Percentiles rank a stretch among this genome's conserved stretches.
These are phyloP conservation scores for Callopanchax toddi DNA, from an alignment of 2,113 vertebrate species.

Conservation along the genomic window DNA sequence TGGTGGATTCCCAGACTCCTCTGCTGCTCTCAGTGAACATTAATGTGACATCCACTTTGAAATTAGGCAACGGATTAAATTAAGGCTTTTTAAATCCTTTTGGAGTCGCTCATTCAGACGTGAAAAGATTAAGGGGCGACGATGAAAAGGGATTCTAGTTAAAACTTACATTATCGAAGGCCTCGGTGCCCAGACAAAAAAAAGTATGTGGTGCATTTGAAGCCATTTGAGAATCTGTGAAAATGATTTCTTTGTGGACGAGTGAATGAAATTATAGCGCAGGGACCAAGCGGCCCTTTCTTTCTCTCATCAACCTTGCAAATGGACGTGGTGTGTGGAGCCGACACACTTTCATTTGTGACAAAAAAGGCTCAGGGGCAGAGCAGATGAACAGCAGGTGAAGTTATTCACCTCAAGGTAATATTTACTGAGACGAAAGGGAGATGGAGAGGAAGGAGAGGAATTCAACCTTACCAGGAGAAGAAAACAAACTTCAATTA, in stretches of 20 bases:
- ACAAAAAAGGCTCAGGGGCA: constrained; percentile 45
- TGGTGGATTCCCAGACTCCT: constrained; percentile 30
- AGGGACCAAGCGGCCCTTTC: constrained; percentile 19
- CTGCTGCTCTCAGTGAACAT: constrained; percentile 40
- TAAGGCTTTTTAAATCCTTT: constrained; percentile 71
- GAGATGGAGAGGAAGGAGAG: neutral
- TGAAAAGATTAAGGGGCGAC: constrained; percentile 71
- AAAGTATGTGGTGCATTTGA: constrained; percentile 47
- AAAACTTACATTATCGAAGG: constrained; percentile 67
- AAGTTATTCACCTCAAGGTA: constrained; percentile 55
- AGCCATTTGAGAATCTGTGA: constrained; percentile 57
- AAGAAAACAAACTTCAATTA: constrained; percentile 70
- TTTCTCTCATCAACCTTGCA: constrained; percentile 49
- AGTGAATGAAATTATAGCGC: constrained; percentile 68
- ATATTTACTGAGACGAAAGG: constrained; percentile 43
- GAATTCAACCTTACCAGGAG: constrained; percentile 27
- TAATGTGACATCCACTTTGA: constrained; percentile 71
- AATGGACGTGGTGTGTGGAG: constrained; percentile 49
- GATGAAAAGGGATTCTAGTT: constrained; percentile 74
- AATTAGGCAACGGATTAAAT: constrained; percentile 76
- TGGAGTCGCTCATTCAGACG: constrained; percentile 74
- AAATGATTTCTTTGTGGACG: constrained; percentile 70
- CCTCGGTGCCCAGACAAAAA: constrained; percentile 40
- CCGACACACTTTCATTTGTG: constrained; percentile 51
- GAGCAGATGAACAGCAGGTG: constrained; percentile 38